Evolutionary conservation across 64 coral and sea anemone species (phyloP), one percentile per base, ranked within the genome.

Genomic region (Actinia tenebrosa): DNA sequence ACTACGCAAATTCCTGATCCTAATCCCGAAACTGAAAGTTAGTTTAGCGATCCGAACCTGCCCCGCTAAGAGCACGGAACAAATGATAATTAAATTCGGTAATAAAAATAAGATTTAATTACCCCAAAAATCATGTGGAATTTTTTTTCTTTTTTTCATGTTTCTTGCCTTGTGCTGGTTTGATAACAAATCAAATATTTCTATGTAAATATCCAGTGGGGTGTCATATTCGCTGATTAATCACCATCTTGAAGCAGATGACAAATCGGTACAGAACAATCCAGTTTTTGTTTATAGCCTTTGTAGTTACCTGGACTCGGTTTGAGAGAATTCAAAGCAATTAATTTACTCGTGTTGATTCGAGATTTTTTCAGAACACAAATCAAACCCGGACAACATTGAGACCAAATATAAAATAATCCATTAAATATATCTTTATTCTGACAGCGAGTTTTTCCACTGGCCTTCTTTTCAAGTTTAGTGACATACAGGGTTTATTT

Each of bases 201-300:
- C 89, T 90, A 90, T 93, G 91, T 88, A 88, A 93, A 93, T 97
- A 77, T 52, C 27, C 75, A 77, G 89, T 87, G 86, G 77, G 88
- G 94, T 87, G 81, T 81, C 86, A 86, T 79, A 85, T 84, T 85
- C 90, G 83, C 66, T 88, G 89, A 97, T 97, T 97, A 97, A 97
- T 97, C 87, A 89, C 88, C 78, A 71, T 86, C 89, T 64, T 93
- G 81, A 87, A 63, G 91, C 94, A 93, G 91, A 92, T 97, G 91
- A 89, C 94, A 97, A 80, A 84, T 93, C 88, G 85, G 88, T 89
- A 90, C 89, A 83, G 83, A 87, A 93, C 91, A 97, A 93, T 97
- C 88, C 88, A 93, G 84, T 87, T 89, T 89, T 91, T 97, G 94
- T 93, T 97, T 97, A 93, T 93, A 4, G 23, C 15, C 69, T 75